Base-by-base conservation (phyloP, 2,113 vertebrate genomes). In the Blennius ocellaris region DNA sequence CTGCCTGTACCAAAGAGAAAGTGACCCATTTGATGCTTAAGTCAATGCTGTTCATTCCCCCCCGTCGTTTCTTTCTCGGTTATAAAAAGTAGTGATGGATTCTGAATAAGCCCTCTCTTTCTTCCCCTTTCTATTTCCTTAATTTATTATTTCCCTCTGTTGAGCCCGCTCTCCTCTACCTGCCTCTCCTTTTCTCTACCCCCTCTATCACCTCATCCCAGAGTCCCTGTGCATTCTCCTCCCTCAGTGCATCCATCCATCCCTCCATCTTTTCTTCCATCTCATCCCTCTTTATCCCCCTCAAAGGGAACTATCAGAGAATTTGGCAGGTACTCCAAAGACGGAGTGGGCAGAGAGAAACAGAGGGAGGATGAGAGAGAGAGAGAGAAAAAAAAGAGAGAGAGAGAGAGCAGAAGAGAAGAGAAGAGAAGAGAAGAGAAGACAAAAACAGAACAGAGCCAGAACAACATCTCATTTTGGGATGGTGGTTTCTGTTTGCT, bases 211-310 rank as follows among this genome's bases (percentile, higher is more conserved):
- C 47, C 56, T 65, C 70, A 49, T 74, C 36, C 50, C 50, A 5
- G n/a, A 73, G 47, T 82, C 78, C 73, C 73, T 64, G 68, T 59
- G 55, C 6, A 7, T 11, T 37, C 62, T 80, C 76, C 79, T 80
- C 65, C 45, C 50, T 72, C 49, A 50, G 41, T 82, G 68, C 63
- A 63, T 61, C 69, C 73, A 40, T 81, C 70, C 50, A 36, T 68
- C 62, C 62, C 14, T 56, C 67, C 55, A 38, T 62, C 43, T 61
- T 36, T 80, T 69, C 54, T 59, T 77, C 68, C 51, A 73, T 83
- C 83, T 84, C 78, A 81, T 86, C 75, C 75, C 66, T 78, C 80
- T 76, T 80, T 79, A 75, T 90, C 75, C 78, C 77, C 83, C 82
- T 81, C 88, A 80, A 69, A 84, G 82, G 80, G 62, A 82, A 84